Evolutionary conservation across 1,140 invertebrate species (phyloP), one percentile per base, ranked within the genome.

Genomic region (Arctopsyche grandis): DNA sequence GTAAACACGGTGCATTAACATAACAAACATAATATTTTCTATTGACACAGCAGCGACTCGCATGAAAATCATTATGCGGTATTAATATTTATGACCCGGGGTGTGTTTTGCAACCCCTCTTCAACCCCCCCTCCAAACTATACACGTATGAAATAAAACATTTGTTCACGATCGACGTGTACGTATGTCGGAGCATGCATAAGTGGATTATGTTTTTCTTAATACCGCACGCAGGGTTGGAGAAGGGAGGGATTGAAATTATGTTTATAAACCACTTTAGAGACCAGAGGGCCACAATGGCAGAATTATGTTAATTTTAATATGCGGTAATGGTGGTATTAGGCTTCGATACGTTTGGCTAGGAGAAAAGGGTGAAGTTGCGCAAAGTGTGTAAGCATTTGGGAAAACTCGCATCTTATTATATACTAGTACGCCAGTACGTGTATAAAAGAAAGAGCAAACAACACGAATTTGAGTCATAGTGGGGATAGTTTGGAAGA

Each of bases 271-370:
- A 78, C 77, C 77, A 78, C 77, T 78, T 78, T 71, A 71, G 38
- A 52, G 29, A 66, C 38, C 77, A 26, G 29, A 43, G 29, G 48
- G 73, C 73, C 73, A 75, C 73, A 76, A 76, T 76, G 74, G 74
- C 56, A 16, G 77, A 78, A 78, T 78, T 78, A 78, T 78, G 77
- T 78, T 78, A 78, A 78, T 78, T 78, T 78, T 78, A 71, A 78
- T 78, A 78, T 70, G 77, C 77, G 77, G 69, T 78, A 78, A 78
- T 78, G 77, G 69, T 46, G 69, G 77, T 29, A 71, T 70, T 78
- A 70, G 43, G 24, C 22, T 77, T 69, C 63, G 58, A 10, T 46
- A 26, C 52, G 44, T 77, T 77, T 48, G 63, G 19, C 26, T 5
- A 4, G 14, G 38, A 29, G 46, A 76, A n/a, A 76, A 26, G 74